These are phyloP conservation scores for Spilarctia lutea DNA, from an alignment of 2,888 invertebrate genomes.

Conservation along the genomic window DNA sequence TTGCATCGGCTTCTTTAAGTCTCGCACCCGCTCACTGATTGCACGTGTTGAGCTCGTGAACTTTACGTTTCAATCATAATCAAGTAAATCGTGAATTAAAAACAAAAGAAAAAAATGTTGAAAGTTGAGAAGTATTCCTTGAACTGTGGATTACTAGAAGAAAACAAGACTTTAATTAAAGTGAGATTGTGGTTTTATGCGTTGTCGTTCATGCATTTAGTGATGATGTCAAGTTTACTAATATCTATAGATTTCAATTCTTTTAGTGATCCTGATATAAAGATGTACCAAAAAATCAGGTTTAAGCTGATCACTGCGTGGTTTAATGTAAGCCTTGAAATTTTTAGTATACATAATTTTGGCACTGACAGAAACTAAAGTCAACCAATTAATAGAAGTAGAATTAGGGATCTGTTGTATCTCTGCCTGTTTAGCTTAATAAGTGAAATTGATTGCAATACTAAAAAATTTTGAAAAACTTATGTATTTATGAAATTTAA, in stretches of 20 bases:
- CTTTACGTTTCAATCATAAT: not conserved
- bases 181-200: conserved; percentile 66
- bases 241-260: conserved; percentile 69
- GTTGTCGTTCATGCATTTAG: conserved; percentile 59
- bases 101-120: conserved; percentile 45
- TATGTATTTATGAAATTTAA: not conserved
- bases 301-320: conserved; percentile 78
- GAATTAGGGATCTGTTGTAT: too few relatives aligned
- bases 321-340: conserved; percentile 75
- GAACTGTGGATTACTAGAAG: conserved; percentile 52
- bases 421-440: not conserved
- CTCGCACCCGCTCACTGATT: conserved; percentile 35
- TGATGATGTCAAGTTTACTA: conserved; percentile 57
- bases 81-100: conserved; percentile 3
- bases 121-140: conserved; percentile 46
- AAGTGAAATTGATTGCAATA: not conserved
- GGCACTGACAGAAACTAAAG: not conserved
- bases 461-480: not conserved
- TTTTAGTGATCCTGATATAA: conserved; percentile 63
- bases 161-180: conserved; percentile 62
- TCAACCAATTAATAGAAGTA: not conserved
- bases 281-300: conserved; percentile 64
- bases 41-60: conserved; percentile 19
- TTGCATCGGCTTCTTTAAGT: conserved; percentile 40
- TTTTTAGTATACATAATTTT: not conserved